phyloP scores from a whole-genome alignment of 2,113 vertebrate genomes.

The Apistogramma diplotaenia region DNA sequence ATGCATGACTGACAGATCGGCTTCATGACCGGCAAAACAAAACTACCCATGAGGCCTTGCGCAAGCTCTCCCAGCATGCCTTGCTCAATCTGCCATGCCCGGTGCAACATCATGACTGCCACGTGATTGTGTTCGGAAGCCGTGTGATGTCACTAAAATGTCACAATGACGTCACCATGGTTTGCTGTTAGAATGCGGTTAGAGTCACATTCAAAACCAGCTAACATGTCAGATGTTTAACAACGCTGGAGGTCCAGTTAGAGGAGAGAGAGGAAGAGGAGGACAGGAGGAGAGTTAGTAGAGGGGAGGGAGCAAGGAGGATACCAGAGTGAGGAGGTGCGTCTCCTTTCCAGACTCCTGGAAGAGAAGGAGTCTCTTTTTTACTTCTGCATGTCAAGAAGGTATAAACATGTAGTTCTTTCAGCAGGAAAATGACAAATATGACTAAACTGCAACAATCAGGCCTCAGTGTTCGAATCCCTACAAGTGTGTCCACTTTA shows the following conservation, averaged over 20 bases:
- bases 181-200: slow-evolving; percentile 42
- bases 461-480: neutral
- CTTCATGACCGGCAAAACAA: slow-evolving; percentile 35
- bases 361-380: slow-evolving; percentile 63
- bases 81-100: slow-evolving; percentile 70
- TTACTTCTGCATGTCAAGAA: neutral
- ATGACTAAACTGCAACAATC: neutral
- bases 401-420: neutral
- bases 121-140: slow-evolving; percentile 60
- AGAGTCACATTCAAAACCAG: slow-evolving; percentile 54
- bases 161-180: slow-evolving; percentile 48
- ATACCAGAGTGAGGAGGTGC: slow-evolving; percentile 58
- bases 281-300: slow-evolving; percentile 28
- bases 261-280: slow-evolving; percentile 16
- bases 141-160: slow-evolving; percentile 57
- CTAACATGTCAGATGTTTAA: slow-evolving; percentile 38
- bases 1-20: slow-evolving; percentile 52
- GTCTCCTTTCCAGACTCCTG: slow-evolving; percentile 62
- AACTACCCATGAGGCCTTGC: slow-evolving; percentile 52
- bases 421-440: neutral
- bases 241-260: slow-evolving; percentile 29
- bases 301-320: slow-evolving; percentile 31
- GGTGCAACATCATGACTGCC: slow-evolving; percentile 55
- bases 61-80: slow-evolving; percentile 68
- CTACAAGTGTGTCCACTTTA: neutral